These are phyloP conservation scores for Aphelenchoides besseyi DNA, from an alignment of 1,140 invertebrate genomes.

Conservation along the genomic window DNA sequence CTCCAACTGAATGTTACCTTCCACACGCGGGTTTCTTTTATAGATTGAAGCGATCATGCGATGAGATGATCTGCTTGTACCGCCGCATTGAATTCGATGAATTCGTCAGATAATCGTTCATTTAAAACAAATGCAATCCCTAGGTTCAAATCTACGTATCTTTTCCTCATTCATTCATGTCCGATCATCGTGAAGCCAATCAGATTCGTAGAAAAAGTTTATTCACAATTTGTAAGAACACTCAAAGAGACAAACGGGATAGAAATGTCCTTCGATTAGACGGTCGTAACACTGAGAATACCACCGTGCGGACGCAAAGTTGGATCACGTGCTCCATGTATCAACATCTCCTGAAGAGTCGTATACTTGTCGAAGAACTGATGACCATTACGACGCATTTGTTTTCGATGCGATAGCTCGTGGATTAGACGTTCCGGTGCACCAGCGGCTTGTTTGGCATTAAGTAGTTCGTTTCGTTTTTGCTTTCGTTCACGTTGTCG, in stretches of 20 bases:
- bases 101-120: neutral
- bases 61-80: neutral
- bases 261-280: too few relatives aligned
- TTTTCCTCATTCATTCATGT: neutral
- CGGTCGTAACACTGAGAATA: conserved; percentile 44
- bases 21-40: neutral
- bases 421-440: conserved; percentile 62
- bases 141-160: too few relatives aligned
- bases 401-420: conserved; percentile 66
- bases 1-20: neutral
- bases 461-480: conserved; percentile 63
- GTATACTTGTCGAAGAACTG: conserved; percentile 66
- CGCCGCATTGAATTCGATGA: neutral
- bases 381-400: conserved; percentile 65
- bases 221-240: too few relatives aligned
- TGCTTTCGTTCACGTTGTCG: conserved; percentile 71
- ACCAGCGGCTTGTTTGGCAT: conserved; percentile 60
- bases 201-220: too few relatives aligned
- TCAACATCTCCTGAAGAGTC: conserved; percentile 66
- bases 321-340: conserved; percentile 63
- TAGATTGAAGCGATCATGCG: neutral
- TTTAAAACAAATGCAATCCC: neutral
- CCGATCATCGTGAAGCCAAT: neutral
- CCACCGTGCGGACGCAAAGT: conserved; percentile 29
- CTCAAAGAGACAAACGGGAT: too few relatives aligned